phyloP scores from a whole-genome alignment of 2,888 invertebrate species.

The Nomada ruficornis region DNA sequence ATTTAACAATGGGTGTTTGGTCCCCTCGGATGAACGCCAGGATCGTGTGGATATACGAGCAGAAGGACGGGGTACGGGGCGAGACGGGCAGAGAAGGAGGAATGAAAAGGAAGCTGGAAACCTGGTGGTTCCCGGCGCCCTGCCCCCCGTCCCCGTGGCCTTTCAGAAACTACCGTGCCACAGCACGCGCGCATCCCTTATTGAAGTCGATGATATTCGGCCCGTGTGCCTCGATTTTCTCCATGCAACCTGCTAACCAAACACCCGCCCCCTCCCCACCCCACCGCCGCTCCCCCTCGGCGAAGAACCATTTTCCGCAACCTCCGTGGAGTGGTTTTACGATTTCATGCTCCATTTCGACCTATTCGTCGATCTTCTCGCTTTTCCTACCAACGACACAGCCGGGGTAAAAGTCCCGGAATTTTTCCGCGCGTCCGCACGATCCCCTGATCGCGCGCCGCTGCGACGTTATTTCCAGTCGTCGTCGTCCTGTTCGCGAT shows the following conservation, averaged over 20 bases:
- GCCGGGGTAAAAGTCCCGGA: slow-evolving; percentile 12
- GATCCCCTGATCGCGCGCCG: not conserved
- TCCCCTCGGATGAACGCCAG: slow-evolving; percentile 56
- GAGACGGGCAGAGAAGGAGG: slow-evolving; percentile 1
- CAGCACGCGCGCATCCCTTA: slow-evolving; percentile 69
- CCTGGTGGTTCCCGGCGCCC: not conserved
- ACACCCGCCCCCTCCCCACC: slow-evolving; percentile 16
- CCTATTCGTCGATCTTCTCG: slow-evolving; percentile 74
- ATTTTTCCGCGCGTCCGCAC: slow-evolving; percentile 35
- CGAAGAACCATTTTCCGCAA: slow-evolving; percentile 58
- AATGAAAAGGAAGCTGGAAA: slow-evolving; percentile 17
- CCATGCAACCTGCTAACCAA: slow-evolving; percentile 67
- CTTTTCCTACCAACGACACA: slow-evolving; percentile 54
- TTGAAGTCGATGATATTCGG: slow-evolving; percentile 75
- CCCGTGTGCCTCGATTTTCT: slow-evolving; percentile 68
- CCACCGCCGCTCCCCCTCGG: slow-evolving; percentile 6
- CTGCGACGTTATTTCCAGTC: not conserved
- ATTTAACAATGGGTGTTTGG: slow-evolving; percentile 79
- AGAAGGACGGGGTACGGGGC: slow-evolving; percentile 3
- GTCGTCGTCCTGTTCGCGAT: too few relatives aligned
- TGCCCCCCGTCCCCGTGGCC: not conserved
- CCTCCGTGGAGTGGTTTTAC: slow-evolving; percentile 73
- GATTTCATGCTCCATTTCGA: slow-evolving; percentile 80
- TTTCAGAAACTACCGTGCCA: slow-evolving; percentile 47
- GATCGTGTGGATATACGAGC: slow-evolving; percentile 31